These are phyloP conservation scores for Tichodroma muraria DNA, from an alignment of 2,113 vertebrate genomes.

Conservation along the genomic window DNA sequence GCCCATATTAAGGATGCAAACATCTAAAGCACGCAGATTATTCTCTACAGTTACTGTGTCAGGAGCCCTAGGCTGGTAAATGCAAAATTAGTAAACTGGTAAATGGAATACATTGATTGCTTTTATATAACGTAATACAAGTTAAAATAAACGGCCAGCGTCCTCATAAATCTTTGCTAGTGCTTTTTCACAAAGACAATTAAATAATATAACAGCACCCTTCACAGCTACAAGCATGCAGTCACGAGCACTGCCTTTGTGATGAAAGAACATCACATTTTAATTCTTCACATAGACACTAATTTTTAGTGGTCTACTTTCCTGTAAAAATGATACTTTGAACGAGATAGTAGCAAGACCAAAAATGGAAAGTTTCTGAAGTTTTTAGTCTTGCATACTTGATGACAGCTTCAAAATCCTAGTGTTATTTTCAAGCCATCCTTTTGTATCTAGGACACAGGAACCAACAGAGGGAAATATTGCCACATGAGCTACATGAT, in stretches of 20 bases:
- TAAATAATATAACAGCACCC: neutral
- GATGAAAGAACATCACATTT: conserved; percentile 31
- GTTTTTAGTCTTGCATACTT: neutral
- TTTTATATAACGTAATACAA: conserved; percentile 3
- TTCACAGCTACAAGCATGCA: neutral
- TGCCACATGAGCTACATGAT: neutral
- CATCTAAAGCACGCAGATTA: neutral
- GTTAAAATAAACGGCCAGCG: conserved; percentile 2
- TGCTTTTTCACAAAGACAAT: neutral
- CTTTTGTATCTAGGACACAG: neutral
- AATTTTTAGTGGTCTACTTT: conserved; percentile 29
- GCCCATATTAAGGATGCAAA: neutral
- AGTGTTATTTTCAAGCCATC: neutral
- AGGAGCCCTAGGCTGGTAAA: neutral
- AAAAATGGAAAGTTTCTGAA: conserved; percentile 1
- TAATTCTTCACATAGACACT: conserved; percentile 34
- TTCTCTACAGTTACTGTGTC: neutral
- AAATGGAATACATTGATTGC: neutral
- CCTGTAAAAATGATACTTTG: neutral
- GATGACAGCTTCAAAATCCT: neutral
- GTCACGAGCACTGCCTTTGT: neutral
- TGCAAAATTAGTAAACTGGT: conserved; percentile 3
- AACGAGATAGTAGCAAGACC: neutral
- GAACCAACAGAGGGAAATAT: neutral
- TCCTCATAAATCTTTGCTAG: conserved; percentile 7